Base-by-base conservation (phyloP, 2,113 vertebrate species). In the Malurus elegans region DNA sequence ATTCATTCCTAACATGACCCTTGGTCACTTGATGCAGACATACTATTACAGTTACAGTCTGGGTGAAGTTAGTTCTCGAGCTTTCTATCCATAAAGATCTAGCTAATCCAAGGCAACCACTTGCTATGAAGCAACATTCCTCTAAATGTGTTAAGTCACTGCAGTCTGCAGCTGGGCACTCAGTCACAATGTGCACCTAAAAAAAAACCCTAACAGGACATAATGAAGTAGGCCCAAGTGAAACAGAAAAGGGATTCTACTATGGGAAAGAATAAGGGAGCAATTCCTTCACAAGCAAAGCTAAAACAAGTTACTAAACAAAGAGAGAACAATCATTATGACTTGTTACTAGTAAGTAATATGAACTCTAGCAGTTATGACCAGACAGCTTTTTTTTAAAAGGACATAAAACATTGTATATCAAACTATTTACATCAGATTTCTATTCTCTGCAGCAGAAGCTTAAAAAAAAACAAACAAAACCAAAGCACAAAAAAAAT, bases 1-100 rank as follows among this genome's bases (percentile, higher is more conserved):
- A 82, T 47, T 96, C 82, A 86, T 56, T 80, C 70, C 73, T 14
- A 83, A 47, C 26, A 50, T 93, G 75, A 94, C 86, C 84, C 67
- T 42, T 2, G 4, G 51, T 36, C 65, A 91, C 70, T 58, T 31
- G 45, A 66, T 60, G 25, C 31, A 90, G 62, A 47, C 51, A 60
- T 7, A 18, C 29, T 38, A 32, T 20, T 73, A 87, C 36, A 51
- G 16, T 15, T 56, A 34, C 2, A 2, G 17, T 53, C 28, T 1
- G 58, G 31, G 9, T 28, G 3, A 90, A 88, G 26, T 32, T 34
- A 88, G 38, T 24, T 86, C 38, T n/a, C 25, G 42, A 84, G 10
- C 42, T 69, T 47, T 32, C 38, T 21, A 21, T 38, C 34, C 36
- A 34, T 0, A 2, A 76, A 6, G 8, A 21, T 42, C 28, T 23